These are phyloP conservation scores for Chloropsis hardwickii DNA, from an alignment of 2,113 vertebrate genomes.

Conservation along the genomic window DNA sequence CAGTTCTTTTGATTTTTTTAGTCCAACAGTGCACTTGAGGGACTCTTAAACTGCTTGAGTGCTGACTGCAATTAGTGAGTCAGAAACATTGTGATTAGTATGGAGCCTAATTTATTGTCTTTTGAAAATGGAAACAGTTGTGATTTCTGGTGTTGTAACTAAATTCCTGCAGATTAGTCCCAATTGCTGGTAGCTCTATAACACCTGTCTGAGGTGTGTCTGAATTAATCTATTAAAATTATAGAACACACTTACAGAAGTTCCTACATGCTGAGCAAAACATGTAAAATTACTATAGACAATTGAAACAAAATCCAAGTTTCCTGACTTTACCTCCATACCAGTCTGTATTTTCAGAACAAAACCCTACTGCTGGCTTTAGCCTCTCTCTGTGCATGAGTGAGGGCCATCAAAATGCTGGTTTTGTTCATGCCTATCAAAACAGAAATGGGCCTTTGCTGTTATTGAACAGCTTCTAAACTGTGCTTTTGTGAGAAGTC, in stretches of 20 bases:
- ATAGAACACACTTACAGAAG: neutral
- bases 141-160: neutral
- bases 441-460: neutral
- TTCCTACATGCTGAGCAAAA: neutral
- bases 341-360: neutral
- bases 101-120: neutral
- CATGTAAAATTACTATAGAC: neutral
- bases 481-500: neutral
- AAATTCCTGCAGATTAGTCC: neutral
- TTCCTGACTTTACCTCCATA: neutral
- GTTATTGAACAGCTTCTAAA: neutral
- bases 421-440: neutral
- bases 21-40: neutral
- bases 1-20: neutral
- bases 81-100: neutral
- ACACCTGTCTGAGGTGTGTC: neutral
- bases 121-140: neutral
- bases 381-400: neutral
- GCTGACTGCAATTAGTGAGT: neutral
- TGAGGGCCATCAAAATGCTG: neutral
- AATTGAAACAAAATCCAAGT: neutral
- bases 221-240: neutral
- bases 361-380: neutral
- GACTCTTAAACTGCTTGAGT: neutral
- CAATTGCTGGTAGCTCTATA: neutral